Conservation (phyloP, 2,113 vertebrate genomes). For the Apistogramma diplotaenia region DNA sequence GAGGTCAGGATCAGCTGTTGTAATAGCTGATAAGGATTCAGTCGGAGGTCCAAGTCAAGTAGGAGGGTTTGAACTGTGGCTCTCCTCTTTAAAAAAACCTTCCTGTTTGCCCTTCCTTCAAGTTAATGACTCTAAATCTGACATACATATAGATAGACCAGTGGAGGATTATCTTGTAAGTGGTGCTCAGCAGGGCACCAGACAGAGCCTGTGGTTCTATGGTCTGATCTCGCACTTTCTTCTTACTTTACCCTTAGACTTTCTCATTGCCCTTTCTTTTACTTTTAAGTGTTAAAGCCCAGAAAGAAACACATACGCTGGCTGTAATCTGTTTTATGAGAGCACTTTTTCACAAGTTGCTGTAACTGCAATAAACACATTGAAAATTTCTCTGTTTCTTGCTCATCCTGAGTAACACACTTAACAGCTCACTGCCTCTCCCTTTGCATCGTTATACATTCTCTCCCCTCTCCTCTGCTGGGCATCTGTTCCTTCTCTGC, state of each 20-base stretch:
- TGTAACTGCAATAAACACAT: not conserved
- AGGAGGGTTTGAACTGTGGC: conserved; percentile 11
- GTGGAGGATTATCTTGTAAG: conserved; percentile 54
- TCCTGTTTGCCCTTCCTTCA: not conserved
- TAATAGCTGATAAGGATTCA: conserved; percentile 29
- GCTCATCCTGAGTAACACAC: not conserved
- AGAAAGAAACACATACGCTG: not conserved
- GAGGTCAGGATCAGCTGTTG: conserved; percentile 22
- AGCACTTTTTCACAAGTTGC: not conserved
- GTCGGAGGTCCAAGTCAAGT: conserved; percentile 4
- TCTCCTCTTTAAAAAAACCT: conserved; percentile 5
- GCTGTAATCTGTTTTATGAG: not conserved
- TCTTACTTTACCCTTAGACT: conserved; percentile 4
- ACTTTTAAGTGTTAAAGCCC: not conserved
- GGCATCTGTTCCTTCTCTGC: conserved; percentile 52
- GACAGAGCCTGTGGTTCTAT: conserved; percentile 21
- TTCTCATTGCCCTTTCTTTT: conserved; percentile 1
- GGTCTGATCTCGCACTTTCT: conserved; percentile 42
- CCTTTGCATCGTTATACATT: not conserved
- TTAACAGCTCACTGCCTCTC: conserved; percentile 3
- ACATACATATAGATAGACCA: conserved; percentile 34
- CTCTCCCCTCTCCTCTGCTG: conserved; percentile 13
- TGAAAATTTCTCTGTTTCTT: not conserved
- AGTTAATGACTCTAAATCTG: conserved; percentile 53
- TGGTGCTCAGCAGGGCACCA: conserved; percentile 45